These are phyloP conservation scores for Melipona bicolor DNA, from an alignment of 2,888 invertebrate genomes.

Conservation along the genomic window DNA sequence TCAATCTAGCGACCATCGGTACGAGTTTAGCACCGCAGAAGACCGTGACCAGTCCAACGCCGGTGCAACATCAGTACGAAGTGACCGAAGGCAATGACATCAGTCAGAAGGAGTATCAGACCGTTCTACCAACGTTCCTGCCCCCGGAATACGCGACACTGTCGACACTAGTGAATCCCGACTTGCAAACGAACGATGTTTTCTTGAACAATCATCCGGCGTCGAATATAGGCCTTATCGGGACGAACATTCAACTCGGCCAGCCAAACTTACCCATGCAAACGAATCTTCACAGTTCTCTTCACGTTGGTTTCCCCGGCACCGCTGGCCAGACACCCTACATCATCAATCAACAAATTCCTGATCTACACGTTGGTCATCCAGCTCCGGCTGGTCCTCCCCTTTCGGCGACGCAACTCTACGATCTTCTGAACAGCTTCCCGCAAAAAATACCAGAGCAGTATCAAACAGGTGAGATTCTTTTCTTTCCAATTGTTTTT, in stretches of 20 bases:
- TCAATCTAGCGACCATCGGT: constrained; percentile 44
- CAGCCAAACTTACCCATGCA: constrained; percentile 76
- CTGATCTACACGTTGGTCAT: constrained; percentile 79
- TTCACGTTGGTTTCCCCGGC: constrained; percentile 78
- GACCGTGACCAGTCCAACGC: constrained; percentile 66
- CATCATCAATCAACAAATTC: constrained; percentile 70
- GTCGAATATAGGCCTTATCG: constrained; percentile 65
- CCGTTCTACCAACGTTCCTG: constrained; percentile 70
- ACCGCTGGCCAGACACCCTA: constrained; percentile 71
- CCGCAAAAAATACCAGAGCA: constrained; percentile 77
- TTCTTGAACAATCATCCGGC: constrained; percentile 71
- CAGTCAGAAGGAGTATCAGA: constrained; percentile 68
- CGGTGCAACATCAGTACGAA: constrained; percentile 75
- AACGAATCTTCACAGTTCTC: constrained; percentile 79
- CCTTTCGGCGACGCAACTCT: constrained; percentile 77
- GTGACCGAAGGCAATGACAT: constrained; percentile 78
- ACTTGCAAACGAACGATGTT: constrained; percentile 75
- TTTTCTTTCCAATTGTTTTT: background rate
- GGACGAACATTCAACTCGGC: constrained; percentile 70
- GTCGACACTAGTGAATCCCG: constrained; percentile 69
- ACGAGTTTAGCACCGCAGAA: constrained; percentile 65
- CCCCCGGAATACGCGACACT: constrained; percentile 74
- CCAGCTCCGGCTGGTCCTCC: constrained; percentile 76
- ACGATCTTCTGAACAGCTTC: constrained; percentile 78
- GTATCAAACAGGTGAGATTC: constrained; percentile 66